These are phyloP conservation scores for Eubasilissa regina DNA, from an alignment of 1,140 invertebrate genomes.

Conservation along the genomic window DNA sequence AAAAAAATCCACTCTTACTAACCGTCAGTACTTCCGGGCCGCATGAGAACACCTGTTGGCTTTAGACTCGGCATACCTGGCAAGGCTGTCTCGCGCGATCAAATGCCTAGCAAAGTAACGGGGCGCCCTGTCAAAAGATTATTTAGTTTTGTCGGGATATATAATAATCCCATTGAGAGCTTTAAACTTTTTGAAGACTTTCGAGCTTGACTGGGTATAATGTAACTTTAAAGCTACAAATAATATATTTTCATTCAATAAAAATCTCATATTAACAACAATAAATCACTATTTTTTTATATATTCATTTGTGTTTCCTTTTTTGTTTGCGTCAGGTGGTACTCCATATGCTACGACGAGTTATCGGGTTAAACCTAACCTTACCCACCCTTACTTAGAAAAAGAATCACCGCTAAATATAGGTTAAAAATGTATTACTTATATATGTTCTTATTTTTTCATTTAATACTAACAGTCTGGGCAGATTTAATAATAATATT, in stretches of 20 bases:
- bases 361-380: background rate
- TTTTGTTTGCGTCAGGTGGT: background rate
- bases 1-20: slow-evolving; percentile 38
- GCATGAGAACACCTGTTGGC: slow-evolving; percentile 27
- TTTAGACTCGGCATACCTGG: slow-evolving; percentile 11
- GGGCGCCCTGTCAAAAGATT: background rate
- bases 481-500: too few relatives aligned
- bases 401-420: background rate
- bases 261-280: background rate
- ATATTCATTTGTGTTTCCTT: slow-evolving; percentile 1
- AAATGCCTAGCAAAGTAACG: background rate
- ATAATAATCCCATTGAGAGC: background rate
- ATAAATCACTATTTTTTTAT: slow-evolving; percentile 15
- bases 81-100: background rate
- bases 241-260: background rate
- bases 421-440: background rate
- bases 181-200: background rate
- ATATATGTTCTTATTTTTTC: too few relatives aligned
- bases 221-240: background rate
- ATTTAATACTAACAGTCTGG: too few relatives aligned
- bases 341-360: background rate
- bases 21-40: slow-evolving; percentile 41
- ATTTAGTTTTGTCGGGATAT: background rate
- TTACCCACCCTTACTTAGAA: background rate
- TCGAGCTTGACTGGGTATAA: background rate